Conservation (phyloP, 92 coral and sea anemone genomes). For the Porites divaricata region DNA sequence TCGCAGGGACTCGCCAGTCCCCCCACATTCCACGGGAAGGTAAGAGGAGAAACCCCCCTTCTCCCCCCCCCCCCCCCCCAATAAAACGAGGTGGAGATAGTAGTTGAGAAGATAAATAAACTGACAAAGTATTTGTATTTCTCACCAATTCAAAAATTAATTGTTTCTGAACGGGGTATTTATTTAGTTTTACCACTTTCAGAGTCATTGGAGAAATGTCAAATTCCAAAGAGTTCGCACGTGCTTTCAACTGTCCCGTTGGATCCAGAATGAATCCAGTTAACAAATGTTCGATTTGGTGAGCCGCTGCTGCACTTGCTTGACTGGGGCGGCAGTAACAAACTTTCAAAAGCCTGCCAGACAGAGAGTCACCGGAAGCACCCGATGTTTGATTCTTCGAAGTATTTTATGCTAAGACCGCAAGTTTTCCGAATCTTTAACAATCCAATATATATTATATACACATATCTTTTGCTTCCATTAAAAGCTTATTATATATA, state of each 20-base stretch:
- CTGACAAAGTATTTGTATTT: background rate
- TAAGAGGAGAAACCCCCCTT: too few species aligned
- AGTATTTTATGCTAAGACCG: background rate
- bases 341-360: background rate
- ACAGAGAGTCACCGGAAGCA: background rate
- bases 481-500: too few species aligned
- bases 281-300: constrained; percentile 93
- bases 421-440: background rate
- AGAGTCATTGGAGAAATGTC: constrained; percentile 90
- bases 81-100: too few species aligned
- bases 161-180: background rate
- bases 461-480: background rate
- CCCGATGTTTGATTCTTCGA: too few species aligned
- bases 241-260: constrained; percentile 81
- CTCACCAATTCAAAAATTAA: background rate
- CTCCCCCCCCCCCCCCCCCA: too few species aligned
- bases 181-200: constrained; percentile 2
- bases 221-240: constrained; percentile 82
- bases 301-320: background rate
- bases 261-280: constrained; percentile 84
- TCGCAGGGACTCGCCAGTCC: too few species aligned
- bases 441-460: background rate
- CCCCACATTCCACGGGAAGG: too few species aligned
- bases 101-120: background rate
- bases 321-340: background rate